Conservation (phyloP, 2,888 invertebrate genomes). For the Eretmocerus hayati region DNA sequence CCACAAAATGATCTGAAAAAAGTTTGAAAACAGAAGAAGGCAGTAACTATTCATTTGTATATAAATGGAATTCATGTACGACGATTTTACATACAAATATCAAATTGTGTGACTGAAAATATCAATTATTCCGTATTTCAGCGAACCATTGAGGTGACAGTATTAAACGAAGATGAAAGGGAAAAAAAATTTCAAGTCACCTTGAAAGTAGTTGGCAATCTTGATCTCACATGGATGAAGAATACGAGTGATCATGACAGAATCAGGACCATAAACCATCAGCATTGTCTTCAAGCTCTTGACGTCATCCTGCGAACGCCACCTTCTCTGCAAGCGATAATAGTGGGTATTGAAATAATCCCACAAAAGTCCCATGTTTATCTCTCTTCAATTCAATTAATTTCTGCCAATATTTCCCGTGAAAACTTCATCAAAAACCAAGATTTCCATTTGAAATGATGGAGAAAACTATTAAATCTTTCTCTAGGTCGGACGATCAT, state of each 20-base stretch:
- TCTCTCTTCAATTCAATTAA: too few species aligned
- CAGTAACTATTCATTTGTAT: too few species aligned
- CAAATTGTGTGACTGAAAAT: too few species aligned
- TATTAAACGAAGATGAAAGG: conserved; percentile 40
- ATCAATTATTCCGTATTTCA: conserved; percentile 21
- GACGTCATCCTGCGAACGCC: conserved; percentile 68
- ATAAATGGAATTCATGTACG: neutral
- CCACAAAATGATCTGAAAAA: too few species aligned
- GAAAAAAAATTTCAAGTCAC: conserved; percentile 47
- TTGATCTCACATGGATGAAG: conserved; percentile 51
- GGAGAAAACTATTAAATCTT: neutral
- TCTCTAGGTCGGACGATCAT: conserved; percentile 11
- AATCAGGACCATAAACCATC: conserved; percentile 61
- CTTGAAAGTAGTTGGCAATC: conserved; percentile 51
- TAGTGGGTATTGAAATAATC: conserved; percentile 25
- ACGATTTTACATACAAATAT: neutral
- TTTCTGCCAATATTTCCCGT: too few species aligned
- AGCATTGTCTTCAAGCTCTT: conserved; percentile 65
- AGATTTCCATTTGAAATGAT: neutral
- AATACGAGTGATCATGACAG: conserved; percentile 54
- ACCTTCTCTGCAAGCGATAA: conserved; percentile 53
- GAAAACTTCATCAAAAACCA: too few species aligned
- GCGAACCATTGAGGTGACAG: conserved; percentile 31
- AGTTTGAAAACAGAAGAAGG: too few species aligned
- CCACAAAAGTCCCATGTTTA: too few species aligned